Evolutionary conservation across 1,140 invertebrate species (phyloP), one percentile per base, ranked within the genome.

Genomic region (Bicyclus anynana): DNA sequence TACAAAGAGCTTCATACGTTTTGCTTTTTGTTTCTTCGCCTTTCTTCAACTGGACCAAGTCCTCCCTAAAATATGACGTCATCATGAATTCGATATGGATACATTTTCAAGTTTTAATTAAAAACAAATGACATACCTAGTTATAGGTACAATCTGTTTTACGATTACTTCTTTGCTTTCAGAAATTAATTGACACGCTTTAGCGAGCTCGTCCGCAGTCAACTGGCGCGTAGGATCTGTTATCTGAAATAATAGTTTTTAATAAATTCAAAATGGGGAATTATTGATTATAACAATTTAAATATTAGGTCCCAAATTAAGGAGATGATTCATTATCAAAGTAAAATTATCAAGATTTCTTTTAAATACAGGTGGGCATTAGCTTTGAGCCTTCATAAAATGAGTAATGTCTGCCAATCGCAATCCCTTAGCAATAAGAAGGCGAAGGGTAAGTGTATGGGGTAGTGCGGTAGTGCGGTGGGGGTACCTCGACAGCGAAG

Each of bases 21-120:
- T 98, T 98, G 12, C 91, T 93, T 83, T 98, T 98, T 14, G 91
- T 90, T 70, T 96, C 93, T 83, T 98, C 97, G 6, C 96, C 97
- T 69, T 93, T 90, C 83, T 98, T 98, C 6, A 99, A 89, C 42
- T 91, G 90, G 1, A 87, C 82, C 14, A 95, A 87, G 50, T 95
- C 91, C 16, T 92, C 91, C 62, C 94, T 95, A 67, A 4, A 62
- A 72, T 54, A 78, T 2, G 37, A 16, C 13, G 16, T 17, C 13
- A 16, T 17, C 5, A 17, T 5, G 5, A 14, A 40, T 17, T 40
- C 5, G 17, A 40, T 9, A 40, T 40, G 9, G 6, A 4, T 6
- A 16, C 10, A 2, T 33, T 4, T 40, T 40, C 13, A 17, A 35
- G 12, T 10, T 2, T 12, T 13, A 29, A 50, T 49, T 27, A 51